A percentile compares a stretch with the other conserved stretches of the same genome.
phyloP scores from a whole-genome alignment of 92 coral and sea anemone species.

The Blastomussa wellsi region DNA sequence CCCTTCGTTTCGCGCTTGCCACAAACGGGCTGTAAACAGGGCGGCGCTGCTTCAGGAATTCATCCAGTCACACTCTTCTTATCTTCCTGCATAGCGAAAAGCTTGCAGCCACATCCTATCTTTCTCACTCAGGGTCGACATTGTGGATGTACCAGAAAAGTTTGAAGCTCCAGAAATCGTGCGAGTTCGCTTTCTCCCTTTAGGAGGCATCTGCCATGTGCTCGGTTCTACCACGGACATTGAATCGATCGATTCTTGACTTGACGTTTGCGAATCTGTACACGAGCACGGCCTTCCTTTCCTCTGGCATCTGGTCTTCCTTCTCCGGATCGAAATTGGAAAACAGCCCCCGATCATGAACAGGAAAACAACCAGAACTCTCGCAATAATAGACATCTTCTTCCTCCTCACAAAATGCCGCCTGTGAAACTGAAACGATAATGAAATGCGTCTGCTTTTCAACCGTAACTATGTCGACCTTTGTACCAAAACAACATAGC shows the following conservation, averaged over 20 bases:
- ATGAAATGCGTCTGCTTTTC: slow-evolving; percentile 7
- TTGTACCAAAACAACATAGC: slow-evolving; percentile 37
- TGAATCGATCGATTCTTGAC: slow-evolving; percentile 67
- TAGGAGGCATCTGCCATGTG: slow-evolving; percentile 85
- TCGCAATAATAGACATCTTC: not conserved
- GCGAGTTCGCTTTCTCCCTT: slow-evolving; percentile 76
- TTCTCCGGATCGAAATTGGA: slow-evolving; percentile 58
- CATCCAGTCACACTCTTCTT: not conserved
- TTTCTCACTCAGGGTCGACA: slow-evolving; percentile 75
- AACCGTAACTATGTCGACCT: slow-evolving; percentile 41
- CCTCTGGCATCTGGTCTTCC: slow-evolving; percentile 55
- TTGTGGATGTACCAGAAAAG: slow-evolving; percentile 80
- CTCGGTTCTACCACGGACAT: slow-evolving; percentile 81
- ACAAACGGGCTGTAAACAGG: slow-evolving; percentile 8
- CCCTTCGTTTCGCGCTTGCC: slow-evolving; percentile 22
- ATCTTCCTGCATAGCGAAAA: slow-evolving; percentile 81
- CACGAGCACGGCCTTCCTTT: slow-evolving; percentile 49
- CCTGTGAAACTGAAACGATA: slow-evolving; percentile 30
- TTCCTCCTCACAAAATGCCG: not conserved
- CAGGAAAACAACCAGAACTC: slow-evolving; percentile 51
- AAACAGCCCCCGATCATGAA: slow-evolving; percentile 76
- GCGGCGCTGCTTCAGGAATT: not conserved
- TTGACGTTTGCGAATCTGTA: slow-evolving; percentile 42
- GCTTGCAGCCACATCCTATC: slow-evolving; percentile 88
- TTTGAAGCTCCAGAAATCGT: slow-evolving; percentile 87